These are phyloP conservation scores for Aythya baeri DNA, from an alignment of 2,113 vertebrate species.

Conservation along the genomic window DNA sequence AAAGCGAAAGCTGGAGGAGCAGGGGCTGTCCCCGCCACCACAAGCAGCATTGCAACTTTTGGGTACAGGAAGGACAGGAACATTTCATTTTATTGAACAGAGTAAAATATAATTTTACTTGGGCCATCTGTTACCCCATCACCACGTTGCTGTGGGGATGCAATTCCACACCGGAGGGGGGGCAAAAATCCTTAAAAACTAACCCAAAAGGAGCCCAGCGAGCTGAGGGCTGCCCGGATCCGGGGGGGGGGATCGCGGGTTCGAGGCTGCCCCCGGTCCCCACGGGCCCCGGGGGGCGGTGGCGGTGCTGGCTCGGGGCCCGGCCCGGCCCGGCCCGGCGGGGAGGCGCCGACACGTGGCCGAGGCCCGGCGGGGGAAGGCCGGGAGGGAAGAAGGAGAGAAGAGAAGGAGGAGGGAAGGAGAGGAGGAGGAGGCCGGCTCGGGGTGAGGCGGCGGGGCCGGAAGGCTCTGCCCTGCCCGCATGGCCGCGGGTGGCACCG, in stretches of 20 bases:
- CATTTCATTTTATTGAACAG: rapidly evolving
- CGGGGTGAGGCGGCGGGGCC: neutral
- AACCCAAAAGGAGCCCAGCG: no score
- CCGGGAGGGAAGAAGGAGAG: neutral
- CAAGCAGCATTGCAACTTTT: rapidly evolving
- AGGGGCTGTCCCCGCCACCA: rapidly evolving
- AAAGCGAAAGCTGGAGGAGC: neutral
- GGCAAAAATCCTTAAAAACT: no score
- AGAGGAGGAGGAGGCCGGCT: neutral
- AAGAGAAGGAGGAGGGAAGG: no score
- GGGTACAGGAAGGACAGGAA: rapidly evolving
- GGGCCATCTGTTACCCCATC: no score
- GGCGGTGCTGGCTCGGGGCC: no score
- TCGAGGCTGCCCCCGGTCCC: neutral
- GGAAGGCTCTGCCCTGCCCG: slow-evolving; percentile 35
- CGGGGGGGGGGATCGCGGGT: rapidly evolving
- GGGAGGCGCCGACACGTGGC: slow-evolving; percentile 51
- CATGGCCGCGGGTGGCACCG: slow-evolving; percentile 57
- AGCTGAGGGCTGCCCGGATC: no score
- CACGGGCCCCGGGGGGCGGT: no score
- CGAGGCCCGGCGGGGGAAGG: neutral
- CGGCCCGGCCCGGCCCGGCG: neutral
- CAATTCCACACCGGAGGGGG: rapidly evolving
- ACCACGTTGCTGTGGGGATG: rapidly evolving
- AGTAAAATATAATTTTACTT: rapidly evolving